Evolutionary conservation across 2,888 invertebrate genomes (phyloP).

Genomic region (Morinoia aosen): DNA sequence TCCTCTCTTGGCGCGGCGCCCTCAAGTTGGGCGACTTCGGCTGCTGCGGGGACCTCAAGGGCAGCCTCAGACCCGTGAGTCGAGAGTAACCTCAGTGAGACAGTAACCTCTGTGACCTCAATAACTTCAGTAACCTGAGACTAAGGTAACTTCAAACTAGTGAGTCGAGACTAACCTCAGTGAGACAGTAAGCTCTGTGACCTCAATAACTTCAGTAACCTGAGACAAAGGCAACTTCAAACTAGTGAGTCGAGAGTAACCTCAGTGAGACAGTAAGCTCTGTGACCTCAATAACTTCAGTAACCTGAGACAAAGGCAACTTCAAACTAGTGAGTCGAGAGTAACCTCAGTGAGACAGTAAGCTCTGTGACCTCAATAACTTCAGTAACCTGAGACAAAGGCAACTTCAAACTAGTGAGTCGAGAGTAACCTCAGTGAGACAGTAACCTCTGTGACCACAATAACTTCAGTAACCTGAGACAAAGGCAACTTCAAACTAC

Average conservation of each 20-base stretch:
- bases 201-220: no score
- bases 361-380: neutral
- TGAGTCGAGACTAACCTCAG: neutral
- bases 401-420: neutral
- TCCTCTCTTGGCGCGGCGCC: conserved; percentile 54
- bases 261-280: neutral
- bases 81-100: neutral
- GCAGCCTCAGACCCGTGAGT: neutral
- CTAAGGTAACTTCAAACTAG: neutral
- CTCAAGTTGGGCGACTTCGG: conserved; percentile 63
- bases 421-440: no score
- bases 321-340: neutral
- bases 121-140: no score
- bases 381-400: neutral
- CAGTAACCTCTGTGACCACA: no score
- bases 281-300: neutral
- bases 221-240: neutral
- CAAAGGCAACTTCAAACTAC: no score
- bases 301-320: neutral
- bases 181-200: neutral
- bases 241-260: neutral
- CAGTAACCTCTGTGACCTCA: neutral
- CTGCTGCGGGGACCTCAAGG: conserved; percentile 55
- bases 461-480: no score
- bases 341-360: neutral